phyloP scores from a whole-genome alignment of 2,888 invertebrate genomes.

The Brachyptera risi region DNA sequence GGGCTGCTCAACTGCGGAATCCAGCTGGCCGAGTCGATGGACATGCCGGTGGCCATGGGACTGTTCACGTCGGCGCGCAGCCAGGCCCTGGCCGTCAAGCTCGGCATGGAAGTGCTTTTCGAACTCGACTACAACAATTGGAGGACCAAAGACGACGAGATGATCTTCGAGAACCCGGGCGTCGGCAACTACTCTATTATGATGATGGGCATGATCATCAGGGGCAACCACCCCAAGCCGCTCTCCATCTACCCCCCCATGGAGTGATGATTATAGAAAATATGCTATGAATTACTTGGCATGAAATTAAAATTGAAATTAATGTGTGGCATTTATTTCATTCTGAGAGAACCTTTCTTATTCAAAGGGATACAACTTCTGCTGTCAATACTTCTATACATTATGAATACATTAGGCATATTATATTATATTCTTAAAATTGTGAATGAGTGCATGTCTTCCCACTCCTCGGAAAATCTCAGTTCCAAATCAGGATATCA shows the following conservation, averaged over 20 bases:
- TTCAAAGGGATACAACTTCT: too few relatives aligned
- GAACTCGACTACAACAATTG: constrained; percentile 48
- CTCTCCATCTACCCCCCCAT: constrained; percentile 4
- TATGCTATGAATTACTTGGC: too few relatives aligned
- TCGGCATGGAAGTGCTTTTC: constrained; percentile 32
- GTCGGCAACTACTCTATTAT: constrained; percentile 47
- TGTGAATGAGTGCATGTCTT: too few relatives aligned
- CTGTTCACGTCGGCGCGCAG: constrained; percentile 38
- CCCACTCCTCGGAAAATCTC: too few relatives aligned
- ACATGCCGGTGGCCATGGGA: constrained; percentile 36
- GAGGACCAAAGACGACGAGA: constrained; percentile 43
- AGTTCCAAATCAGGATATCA: too few relatives aligned
- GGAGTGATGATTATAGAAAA: too few relatives aligned
- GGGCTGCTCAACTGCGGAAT: constrained; percentile 37
- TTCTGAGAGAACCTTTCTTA: too few relatives aligned
- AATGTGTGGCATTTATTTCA: too few relatives aligned
- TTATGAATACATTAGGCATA: too few relatives aligned
- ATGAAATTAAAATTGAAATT: too few relatives aligned
- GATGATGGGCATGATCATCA: constrained; percentile 37
- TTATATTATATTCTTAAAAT: too few relatives aligned
- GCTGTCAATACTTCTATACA: too few relatives aligned
- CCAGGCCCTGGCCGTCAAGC: constrained; percentile 36
- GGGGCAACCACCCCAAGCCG: neutral
- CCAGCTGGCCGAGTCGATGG: constrained; percentile 35
- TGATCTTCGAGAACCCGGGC: constrained; percentile 51